phyloP scores from a whole-genome alignment of 2,113 vertebrate species.

The Engraulis encrasicolus region DNA sequence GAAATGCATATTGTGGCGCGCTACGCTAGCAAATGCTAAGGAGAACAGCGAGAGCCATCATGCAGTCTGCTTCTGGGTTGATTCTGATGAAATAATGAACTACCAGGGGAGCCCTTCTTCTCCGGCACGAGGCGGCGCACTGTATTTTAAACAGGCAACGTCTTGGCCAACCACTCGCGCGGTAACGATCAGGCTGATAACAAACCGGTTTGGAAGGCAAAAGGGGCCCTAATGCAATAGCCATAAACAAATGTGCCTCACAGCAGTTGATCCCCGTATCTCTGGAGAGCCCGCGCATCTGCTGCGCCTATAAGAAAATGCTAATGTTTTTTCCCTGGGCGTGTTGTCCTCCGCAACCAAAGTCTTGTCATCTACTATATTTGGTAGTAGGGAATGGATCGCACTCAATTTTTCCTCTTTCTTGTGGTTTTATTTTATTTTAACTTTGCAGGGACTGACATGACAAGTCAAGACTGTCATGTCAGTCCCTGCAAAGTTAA shows the following conservation, averaged over 20 bases:
- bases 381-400: no score
- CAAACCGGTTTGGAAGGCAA: constrained; percentile 42
- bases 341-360: neutral
- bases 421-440: no score
- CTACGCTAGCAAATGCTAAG: constrained; percentile 55
- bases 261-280: constrained; percentile 36
- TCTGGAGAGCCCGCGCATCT: constrained; percentile 24
- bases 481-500: no score
- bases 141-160: constrained; percentile 48
- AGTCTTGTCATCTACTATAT: constrained; percentile 33
- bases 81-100: constrained; percentile 69
- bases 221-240: constrained; percentile 50
- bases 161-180: constrained; percentile 43
- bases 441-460: no score
- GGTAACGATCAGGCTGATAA: constrained; percentile 40
- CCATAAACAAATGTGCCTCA: constrained; percentile 49
- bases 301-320: constrained; percentile 27
- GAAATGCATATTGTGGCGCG: constrained; percentile 55
- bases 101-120: constrained; percentile 53
- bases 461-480: no score
- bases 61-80: constrained; percentile 51
- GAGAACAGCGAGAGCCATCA: constrained; percentile 52
- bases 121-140: constrained; percentile 39
- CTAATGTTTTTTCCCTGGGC: constrained; percentile 28
- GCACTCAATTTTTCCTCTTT: no score